A percentile compares a stretch with the other conserved stretches of the same genome.
phyloP scores from a whole-genome alignment of 1,140 invertebrate genomes.

The Aphelenchoides avenae region DNA sequence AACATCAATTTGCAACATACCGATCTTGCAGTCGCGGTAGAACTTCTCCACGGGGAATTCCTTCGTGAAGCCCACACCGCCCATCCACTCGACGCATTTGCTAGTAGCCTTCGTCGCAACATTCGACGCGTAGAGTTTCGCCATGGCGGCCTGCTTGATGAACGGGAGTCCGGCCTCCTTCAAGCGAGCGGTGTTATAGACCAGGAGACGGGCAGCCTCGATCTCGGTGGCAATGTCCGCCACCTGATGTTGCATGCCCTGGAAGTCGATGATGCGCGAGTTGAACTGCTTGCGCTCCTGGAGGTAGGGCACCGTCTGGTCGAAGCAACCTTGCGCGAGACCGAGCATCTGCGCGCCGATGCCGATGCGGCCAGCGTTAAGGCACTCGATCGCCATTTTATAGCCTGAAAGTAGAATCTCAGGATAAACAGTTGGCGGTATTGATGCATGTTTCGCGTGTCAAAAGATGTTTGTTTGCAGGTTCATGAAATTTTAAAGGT shows the following conservation, averaged over 20 bases:
- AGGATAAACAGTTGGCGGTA: no score
- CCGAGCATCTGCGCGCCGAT: conserved; percentile 94
- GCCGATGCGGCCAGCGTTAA: conserved; percentile 89
- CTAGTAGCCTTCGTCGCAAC: conserved; percentile 76
- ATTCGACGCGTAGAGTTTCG: conserved; percentile 82
- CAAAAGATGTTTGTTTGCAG: no score
- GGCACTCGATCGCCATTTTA: conserved; percentile 85
- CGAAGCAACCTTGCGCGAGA: conserved; percentile 82
- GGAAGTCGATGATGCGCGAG: conserved; percentile 76
- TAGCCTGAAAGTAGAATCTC: conserved; percentile 92
- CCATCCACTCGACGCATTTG: conserved; percentile 94
- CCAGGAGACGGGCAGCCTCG: conserved; percentile 78
- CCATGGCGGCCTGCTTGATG: conserved; percentile 88
- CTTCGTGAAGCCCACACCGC: conserved; percentile 88
- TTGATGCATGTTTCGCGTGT: no score
- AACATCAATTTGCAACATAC: no score
- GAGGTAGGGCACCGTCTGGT: conserved; percentile 81
- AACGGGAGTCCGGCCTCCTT: conserved; percentile 76
- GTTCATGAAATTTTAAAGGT: neutral
- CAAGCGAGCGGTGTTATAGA: conserved; percentile 86
- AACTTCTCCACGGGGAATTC: conserved; percentile 94
- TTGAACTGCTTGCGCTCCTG: conserved; percentile 89
- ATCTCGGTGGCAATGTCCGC: conserved; percentile 79
- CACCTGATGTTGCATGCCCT: conserved; percentile 83
- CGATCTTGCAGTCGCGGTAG: conserved; percentile 89